Evolutionary conservation across 2,888 invertebrate genomes (phyloP).

Genomic region (Geophilus truncorum): DNA sequence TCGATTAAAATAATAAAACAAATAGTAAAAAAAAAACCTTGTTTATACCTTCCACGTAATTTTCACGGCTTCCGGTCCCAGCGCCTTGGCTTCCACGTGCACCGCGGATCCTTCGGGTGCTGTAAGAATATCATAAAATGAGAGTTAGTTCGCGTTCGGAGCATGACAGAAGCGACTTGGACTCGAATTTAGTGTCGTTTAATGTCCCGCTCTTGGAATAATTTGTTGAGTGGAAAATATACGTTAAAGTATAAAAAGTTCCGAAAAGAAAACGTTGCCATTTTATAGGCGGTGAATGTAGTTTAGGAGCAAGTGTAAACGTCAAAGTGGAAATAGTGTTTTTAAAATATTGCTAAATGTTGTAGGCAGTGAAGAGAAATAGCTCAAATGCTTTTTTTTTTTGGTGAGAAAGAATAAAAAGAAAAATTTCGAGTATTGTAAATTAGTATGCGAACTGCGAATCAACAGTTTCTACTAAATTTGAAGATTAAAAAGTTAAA

Average conservation of each 20-base stretch:
- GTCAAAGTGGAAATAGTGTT: not conserved
- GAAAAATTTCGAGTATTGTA: too few relatives aligned
- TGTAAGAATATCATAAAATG: slow-evolving; percentile 36
- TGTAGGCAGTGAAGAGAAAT: too few relatives aligned
- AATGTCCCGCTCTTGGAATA: not conserved
- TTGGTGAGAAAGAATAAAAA: too few relatives aligned
- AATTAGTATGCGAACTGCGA: too few relatives aligned
- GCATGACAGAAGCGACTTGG: too few relatives aligned
- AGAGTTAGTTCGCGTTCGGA: too few relatives aligned
- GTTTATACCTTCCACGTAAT: slow-evolving; percentile 48
- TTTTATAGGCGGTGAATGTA: not conserved
- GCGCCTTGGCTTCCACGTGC: slow-evolving; percentile 46
- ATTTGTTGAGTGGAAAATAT: not conserved
- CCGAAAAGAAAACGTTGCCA: not conserved
- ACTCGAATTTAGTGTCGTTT: not conserved
- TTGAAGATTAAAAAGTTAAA: too few relatives aligned
- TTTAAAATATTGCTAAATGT: too few relatives aligned
- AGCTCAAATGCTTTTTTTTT: too few relatives aligned
- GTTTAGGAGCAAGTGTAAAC: not conserved
- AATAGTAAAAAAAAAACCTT: not conserved
- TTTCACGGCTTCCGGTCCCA: slow-evolving; percentile 47
- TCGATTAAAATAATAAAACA: not conserved
- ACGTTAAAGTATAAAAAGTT: not conserved
- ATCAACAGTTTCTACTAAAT: too few relatives aligned
- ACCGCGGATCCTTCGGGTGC: slow-evolving; percentile 49